A percentile compares a stretch with the other conserved stretches of the same genome.
Conservation (phyloP, 2,797 vertebrate genomes). For the Ambastaia sidthimunki region DNA sequence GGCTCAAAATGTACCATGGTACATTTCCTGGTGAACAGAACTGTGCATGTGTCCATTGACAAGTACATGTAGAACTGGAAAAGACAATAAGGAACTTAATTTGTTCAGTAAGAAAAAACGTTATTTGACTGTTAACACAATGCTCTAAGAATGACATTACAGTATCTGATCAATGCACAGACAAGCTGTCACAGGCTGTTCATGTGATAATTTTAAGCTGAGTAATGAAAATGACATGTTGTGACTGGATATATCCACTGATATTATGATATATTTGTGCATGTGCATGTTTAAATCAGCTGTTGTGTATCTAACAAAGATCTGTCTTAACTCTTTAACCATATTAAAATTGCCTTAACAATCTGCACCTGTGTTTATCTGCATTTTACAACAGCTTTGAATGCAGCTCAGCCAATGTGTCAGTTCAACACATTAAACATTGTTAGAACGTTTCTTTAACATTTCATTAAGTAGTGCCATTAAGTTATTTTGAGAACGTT, state of each 20-base stretch:
- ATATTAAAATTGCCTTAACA: not conserved
- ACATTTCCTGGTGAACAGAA: no score
- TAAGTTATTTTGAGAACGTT: no score
- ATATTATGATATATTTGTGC: not conserved
- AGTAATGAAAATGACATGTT: slow-evolving; percentile 21
- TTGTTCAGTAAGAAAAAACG: not conserved
- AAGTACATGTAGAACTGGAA: no score
- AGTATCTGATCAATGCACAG: slow-evolving; percentile 5
- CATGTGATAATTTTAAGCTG: slow-evolving; percentile 12
- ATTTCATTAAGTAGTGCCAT: no score
- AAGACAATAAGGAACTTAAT: not conserved
- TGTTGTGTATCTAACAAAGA: not conserved
- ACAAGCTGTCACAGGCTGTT: not conserved
- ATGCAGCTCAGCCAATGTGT: no score
- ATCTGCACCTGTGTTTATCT: no score
- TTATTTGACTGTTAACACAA: not conserved
- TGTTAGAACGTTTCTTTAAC: no score
- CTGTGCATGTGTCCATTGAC: no score
- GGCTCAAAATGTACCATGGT: no score
- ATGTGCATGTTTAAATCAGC: slow-evolving; percentile 46
- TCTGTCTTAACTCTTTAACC: not conserved
- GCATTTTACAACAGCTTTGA: no score
- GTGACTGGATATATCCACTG: slow-evolving; percentile 30
- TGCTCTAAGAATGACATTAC: not conserved
- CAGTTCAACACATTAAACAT: no score